phyloP scores from a whole-genome alignment of 2,888 invertebrate species.

The Notodonta dromedarius region DNA sequence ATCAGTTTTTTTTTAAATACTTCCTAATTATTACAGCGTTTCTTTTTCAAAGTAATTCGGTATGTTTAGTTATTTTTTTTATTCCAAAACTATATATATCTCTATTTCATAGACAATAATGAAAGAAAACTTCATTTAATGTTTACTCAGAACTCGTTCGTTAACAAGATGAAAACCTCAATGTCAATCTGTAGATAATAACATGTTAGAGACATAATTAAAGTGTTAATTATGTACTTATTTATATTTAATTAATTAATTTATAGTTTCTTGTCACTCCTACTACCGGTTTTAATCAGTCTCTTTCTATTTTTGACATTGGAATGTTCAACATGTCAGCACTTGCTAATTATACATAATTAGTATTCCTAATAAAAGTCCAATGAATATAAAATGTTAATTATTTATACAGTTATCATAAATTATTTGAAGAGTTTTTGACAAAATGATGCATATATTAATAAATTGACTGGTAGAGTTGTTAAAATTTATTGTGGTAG shows the following conservation, averaged over 20 bases:
- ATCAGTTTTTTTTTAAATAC: neutral
- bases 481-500: slow-evolving; percentile 1
- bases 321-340: neutral
- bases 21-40: too few relatives aligned
- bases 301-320: neutral
- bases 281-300: neutral
- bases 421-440: neutral
- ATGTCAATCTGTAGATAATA: too few relatives aligned
- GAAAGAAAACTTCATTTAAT: too few relatives aligned
- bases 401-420: neutral
- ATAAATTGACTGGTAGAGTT: neutral
- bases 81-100: too few relatives aligned
- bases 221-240: too few relatives aligned
- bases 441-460: slow-evolving; percentile 1
- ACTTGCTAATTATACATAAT: slow-evolving; percentile 3
- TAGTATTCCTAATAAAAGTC: neutral
- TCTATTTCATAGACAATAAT: too few relatives aligned
- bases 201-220: too few relatives aligned
- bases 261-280: neutral
- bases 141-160: too few relatives aligned
- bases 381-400: neutral
- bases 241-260: neutral
- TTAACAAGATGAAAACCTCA: too few relatives aligned
- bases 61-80: too few relatives aligned
- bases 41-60: too few relatives aligned